Evolutionary conservation across 2,888 invertebrate genomes (phyloP), one percentile per base, ranked within the genome.

Genomic region (Adela reaumurella): DNA sequence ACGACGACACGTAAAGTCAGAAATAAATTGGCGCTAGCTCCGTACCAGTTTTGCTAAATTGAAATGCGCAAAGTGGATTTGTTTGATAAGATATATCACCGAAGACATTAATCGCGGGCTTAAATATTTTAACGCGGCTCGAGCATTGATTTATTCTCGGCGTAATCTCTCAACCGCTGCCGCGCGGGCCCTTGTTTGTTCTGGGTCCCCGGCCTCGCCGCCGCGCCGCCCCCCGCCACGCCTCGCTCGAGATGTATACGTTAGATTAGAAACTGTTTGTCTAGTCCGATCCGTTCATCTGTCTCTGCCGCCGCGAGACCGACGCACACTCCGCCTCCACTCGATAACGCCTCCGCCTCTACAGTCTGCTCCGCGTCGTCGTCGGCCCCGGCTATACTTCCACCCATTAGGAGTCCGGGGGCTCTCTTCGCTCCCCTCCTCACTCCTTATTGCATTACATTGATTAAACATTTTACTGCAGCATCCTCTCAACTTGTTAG

Each of bases 121-220:
- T 77, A 74, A 76, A 78, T 74, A 76, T 77, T 78, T 76, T 74
- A 77, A 77, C 76, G 72, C 76, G 72, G 72, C 70, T 74, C 71
- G 6, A 76, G 74, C 76, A 77, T 76, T 77, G 77, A 78, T 78
- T 78, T 78, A 77, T 78, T 73, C 70, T 62, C 57, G 67, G 64
- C 68, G 67, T 76, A 77, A 77, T 77, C 77, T 77, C 77, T 73
- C 65, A 64, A 67, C 70, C 68, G 69, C 70, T 65, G 72, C 74
- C 68, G 70, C 70, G 68, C n/a, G n/a, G n/a, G n/a, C 71, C 74
- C 69, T 71, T 78, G 77, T 78, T 78, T 77, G 76, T 76, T 71
- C 70, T n/a, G 68, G 64, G 64, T 72, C 35, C 35, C 72, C 24
- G 5, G 24, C 24, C 5, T 24, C 24, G 24, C 24, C 8, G 5